Conservation (phyloP, 1,140 invertebrate species). For the Leptestheria dahalacensis region DNA sequence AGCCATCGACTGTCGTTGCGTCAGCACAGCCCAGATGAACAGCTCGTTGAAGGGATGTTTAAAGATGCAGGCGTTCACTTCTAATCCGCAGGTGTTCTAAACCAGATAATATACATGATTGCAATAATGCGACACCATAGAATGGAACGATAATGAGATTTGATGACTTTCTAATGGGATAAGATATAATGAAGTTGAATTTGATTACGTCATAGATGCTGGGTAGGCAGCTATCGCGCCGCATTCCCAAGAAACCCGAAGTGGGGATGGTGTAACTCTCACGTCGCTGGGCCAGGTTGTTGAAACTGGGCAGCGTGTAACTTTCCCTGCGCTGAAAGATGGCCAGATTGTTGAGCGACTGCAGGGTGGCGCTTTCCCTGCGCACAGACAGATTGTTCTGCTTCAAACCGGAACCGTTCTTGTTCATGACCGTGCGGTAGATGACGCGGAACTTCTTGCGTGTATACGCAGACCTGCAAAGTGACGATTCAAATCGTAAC, state of each 20-base stretch:
- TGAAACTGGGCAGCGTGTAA: not conserved
- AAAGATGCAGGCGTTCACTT: constrained; percentile 33
- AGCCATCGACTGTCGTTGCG: constrained; percentile 90
- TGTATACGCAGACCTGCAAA: constrained; percentile 3
- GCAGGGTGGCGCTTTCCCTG: not conserved
- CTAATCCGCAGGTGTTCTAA: not conserved
- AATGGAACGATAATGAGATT: too few species aligned
- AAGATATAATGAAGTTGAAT: too few species aligned
- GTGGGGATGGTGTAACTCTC: not conserved
- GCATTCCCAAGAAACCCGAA: not conserved
- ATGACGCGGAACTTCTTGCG: constrained; percentile 9
- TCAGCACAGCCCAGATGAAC: constrained; percentile 89
- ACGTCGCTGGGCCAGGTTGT: not conserved
- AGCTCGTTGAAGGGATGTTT: constrained; percentile 89
- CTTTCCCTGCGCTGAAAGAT: not conserved
- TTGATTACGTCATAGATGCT: not conserved
- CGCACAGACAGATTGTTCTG: not conserved
- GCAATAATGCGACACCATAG: not conserved
- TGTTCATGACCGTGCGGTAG: constrained; percentile 6
- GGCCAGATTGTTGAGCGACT: not conserved
- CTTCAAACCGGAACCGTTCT: not conserved
- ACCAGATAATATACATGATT: not conserved
- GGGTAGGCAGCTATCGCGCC: not conserved
- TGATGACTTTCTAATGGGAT: too few species aligned
- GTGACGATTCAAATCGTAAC: not conserved